phyloP scores from a whole-genome alignment of 2,113 vertebrate genomes.

The Psettodes erumei region DNA sequence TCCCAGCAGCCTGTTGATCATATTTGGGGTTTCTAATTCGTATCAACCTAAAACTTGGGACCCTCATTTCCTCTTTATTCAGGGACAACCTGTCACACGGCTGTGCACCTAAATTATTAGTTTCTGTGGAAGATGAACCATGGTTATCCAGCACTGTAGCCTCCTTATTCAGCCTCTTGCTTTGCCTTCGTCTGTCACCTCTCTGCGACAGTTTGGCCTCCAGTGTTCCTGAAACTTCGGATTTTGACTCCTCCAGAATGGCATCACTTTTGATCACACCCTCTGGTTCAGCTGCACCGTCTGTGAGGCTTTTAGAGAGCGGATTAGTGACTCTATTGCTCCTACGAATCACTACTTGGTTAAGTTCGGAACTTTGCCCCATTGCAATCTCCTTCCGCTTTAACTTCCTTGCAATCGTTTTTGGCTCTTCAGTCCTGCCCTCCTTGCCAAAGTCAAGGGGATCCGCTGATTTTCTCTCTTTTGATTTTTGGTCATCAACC shows the following conservation, averaged over 20 bases:
- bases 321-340: constrained; percentile 67
- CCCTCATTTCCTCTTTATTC: constrained; percentile 59
- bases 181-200: constrained; percentile 73
- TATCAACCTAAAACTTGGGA: constrained; percentile 80
- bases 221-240: constrained; percentile 59
- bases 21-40: constrained; percentile 82
- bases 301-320: constrained; percentile 43
- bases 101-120: constrained; percentile 44
- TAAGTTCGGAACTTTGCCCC: constrained; percentile 56
- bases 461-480: constrained; percentile 48
- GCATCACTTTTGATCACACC: constrained; percentile 54
- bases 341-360: constrained; percentile 71
- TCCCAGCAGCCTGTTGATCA: constrained; percentile 53
- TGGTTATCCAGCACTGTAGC: constrained; percentile 49
- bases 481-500: constrained; percentile 75
- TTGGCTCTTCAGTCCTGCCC: constrained; percentile 58
- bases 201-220: constrained; percentile 57
- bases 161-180: constrained; percentile 76
- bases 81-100: constrained; percentile 45
- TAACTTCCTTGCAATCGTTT: constrained; percentile 64
- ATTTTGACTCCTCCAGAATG: constrained; percentile 52
- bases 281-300: constrained; percentile 54
- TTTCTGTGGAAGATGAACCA: constrained; percentile 47
- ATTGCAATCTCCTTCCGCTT: constrained; percentile 56
- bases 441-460: constrained; percentile 54